Conservation (phyloP, 2,888 invertebrate species). For the Drosophila anceps region DNA sequence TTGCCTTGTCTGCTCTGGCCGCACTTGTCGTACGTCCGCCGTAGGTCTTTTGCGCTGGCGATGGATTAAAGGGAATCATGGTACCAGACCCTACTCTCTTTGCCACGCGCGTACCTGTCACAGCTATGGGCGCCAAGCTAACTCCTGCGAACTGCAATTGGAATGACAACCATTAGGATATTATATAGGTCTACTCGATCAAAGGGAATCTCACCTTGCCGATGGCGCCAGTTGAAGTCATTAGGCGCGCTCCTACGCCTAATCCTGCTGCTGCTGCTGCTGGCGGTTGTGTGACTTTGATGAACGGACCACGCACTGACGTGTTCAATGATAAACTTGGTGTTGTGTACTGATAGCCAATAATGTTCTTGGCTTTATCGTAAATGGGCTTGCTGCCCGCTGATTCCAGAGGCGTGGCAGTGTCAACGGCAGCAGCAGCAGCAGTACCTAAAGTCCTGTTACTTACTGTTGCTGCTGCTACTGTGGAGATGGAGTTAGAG, state of each 20-base stretch:
- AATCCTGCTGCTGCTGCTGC: neutral
- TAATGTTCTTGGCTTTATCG: conserved; percentile 48
- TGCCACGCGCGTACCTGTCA: neutral
- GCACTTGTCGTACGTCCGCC: neutral
- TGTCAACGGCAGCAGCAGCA: too few relatives aligned
- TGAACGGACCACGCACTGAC: neutral
- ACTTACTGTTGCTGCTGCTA: neutral
- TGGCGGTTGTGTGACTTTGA: neutral
- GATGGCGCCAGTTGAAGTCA: neutral
- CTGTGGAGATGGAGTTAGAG: neutral
- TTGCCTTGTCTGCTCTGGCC: neutral
- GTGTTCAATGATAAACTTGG: neutral
- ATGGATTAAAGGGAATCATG: conserved; percentile 6
- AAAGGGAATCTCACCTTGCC: conserved; percentile 11
- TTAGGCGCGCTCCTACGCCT: neutral
- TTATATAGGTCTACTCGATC: neutral
- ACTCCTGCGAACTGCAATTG: neutral
- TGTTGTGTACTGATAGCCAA: conserved; percentile 54
- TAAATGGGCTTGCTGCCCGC: conserved; percentile 39
- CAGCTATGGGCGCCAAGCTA: neutral
- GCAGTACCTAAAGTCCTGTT: neutral
- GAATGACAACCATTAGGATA: too few relatives aligned
- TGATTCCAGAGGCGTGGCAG: too few relatives aligned
- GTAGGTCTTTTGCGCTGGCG: conserved; percentile 23
- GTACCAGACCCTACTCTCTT: conserved; percentile 11